Base-by-base conservation (phyloP, 2,888 invertebrate species). In the Odontocerum albicorne region DNA sequence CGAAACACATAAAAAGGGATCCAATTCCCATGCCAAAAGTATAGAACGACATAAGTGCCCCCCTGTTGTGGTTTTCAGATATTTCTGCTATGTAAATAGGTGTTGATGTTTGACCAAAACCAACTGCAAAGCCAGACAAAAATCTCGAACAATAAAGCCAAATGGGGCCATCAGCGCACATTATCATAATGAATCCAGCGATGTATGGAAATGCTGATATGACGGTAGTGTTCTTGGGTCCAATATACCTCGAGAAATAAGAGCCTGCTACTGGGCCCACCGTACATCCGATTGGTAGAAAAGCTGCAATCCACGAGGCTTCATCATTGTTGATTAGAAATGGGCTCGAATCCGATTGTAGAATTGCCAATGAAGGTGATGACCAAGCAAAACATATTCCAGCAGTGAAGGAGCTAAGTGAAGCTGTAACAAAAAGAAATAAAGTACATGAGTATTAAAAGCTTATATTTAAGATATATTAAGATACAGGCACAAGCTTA, bases 361-460 rank as follows among this genome's bases (percentile, higher is more conserved):
- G 42, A 19, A 63, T 64, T 15, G 70, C 71, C 12, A 72, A 60
- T 2, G 65, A 68, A 21, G 72, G 72, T 6, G 72, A 72, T 8
- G 72, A 70, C 72, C 72, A 72, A n/a, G 70, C 70, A 43, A 72
- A 69, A 55, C 70, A 70, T 2, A 68, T 64, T 3, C 72, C 72
- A 4, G 67, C 54, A 4, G 56, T 44, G 32, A 62, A 54, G 42
- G 50, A 46, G 19, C 32, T 56, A 19, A 62, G 36, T 7, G 59
- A 62, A 6, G 57, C 62, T 62, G 52, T 15, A 44, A 50, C 53
- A 12, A 43, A 49, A 53, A 42, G n/a, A n/a, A n/a, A n/a, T n/a
- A n/a, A n/a, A n/a, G n/a, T n/a, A n/a, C n/a, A n/a, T n/a, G n/a
- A n/a, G n/a, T n/a, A n/a, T n/a, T n/a, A n/a, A n/a, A n/a, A n/a